Base-by-base conservation (phyloP, 2,797 vertebrate genomes). In the Taenioides sp. region DNA sequence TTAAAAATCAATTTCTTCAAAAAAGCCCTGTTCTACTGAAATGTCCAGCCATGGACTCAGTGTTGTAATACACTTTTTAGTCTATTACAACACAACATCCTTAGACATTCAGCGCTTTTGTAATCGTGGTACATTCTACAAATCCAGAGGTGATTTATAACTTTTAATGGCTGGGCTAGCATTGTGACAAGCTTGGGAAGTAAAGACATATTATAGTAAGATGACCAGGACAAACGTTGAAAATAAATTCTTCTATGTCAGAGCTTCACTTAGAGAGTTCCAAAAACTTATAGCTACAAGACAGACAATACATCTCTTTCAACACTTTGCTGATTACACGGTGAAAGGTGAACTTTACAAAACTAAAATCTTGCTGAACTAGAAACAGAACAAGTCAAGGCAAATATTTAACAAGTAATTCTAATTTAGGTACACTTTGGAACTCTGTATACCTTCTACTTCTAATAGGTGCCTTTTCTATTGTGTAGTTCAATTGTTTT, bases 121-220 rank as follows among this genome's bases (percentile, higher is more conserved):
- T 22, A 55, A 55, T 22, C 71, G 54, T 37, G 16, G 22, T 14
- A 25, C 63, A 40, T 72, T 20, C 43, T 66, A 2, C 3, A 0
- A 69, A 65, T 72, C 67, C 61, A 75, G 72, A 80, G n/a, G 60
- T 70, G 47, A 80, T 68, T 27, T 49, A 75, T 28, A 20, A 67
- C 14, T 63, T 17, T 60, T 20, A 60, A 62, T 54, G 66, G 34
- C 58, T 47, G 18, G 22, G 43, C 18, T 7, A 1, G 52, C 3
- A 22, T 9, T 11, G 17, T 55, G 72, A 72, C 77, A 78, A 57
- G 65, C 50, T 64, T 75, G 75, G 43, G 78, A 80, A 79, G 49
- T 58, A 62, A 40, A 22, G 10, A 67, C 17, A 2, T 58, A 72
- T 58, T 68, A 20, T 69, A 31, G 72, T 54, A 50, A 67, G 68